phyloP scores from a whole-genome alignment of 1,140 invertebrate species.

The Rhysida immarginata region DNA sequence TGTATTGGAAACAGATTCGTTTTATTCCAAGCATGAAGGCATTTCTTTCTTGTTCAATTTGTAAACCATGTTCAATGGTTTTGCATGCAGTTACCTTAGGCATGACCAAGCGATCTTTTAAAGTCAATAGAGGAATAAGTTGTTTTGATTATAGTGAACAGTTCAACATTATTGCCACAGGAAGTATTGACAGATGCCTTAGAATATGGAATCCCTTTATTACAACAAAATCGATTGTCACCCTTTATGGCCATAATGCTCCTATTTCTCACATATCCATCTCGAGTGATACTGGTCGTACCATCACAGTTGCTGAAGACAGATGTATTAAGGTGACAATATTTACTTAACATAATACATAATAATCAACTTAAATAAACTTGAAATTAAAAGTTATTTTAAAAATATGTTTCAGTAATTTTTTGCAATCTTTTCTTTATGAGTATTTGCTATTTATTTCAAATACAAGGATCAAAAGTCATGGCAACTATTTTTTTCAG shows the following conservation, averaged over 20 bases:
- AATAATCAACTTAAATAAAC: too few relatives aligned
- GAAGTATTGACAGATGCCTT: not conserved
- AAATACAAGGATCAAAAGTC: too few relatives aligned
- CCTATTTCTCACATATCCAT: not conserved
- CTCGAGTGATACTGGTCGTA: not conserved
- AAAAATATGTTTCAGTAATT: too few relatives aligned
- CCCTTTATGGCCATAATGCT: not conserved
- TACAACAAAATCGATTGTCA: not conserved
- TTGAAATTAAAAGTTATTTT: too few relatives aligned
- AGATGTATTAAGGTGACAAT: not conserved
- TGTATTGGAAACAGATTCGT: not conserved
- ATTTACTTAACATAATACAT: too few relatives aligned
- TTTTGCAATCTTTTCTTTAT: too few relatives aligned
- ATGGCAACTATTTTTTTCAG: too few relatives aligned
- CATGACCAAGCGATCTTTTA: not conserved
- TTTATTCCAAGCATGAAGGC: not conserved
- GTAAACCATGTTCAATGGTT: not conserved
- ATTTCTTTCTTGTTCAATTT: not conserved
- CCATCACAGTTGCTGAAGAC: not conserved
- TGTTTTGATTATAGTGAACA: not conserved
- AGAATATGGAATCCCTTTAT: not conserved
- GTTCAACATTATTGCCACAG: not conserved
- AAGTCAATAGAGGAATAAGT: not conserved
- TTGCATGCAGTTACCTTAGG: not conserved
- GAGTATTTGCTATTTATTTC: too few relatives aligned